Conservation (phyloP, 2,113 vertebrate genomes). For the Percina caprodes region DNA sequence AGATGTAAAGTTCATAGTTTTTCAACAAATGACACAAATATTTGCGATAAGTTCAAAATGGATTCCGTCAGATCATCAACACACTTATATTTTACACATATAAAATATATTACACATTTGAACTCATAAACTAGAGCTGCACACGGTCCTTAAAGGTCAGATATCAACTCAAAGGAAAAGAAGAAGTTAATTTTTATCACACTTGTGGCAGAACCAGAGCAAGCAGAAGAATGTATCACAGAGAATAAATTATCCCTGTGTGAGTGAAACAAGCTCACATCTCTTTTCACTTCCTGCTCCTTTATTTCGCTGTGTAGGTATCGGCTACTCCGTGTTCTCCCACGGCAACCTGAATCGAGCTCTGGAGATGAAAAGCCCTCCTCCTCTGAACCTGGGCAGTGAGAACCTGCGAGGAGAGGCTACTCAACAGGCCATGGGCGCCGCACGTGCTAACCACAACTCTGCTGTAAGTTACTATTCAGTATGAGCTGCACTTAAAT, state of each 20-base stretch:
- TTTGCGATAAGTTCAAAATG: not conserved
- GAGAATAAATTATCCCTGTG: slow-evolving; percentile 39
- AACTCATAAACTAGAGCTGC: not conserved
- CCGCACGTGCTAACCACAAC: slow-evolving; percentile 74
- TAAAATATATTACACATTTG: not conserved
- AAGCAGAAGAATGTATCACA: slow-evolving; percentile 38
- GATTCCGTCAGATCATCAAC: not conserved
- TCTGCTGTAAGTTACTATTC: slow-evolving; percentile 78
- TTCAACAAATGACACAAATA: not conserved
- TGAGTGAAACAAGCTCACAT: slow-evolving; percentile 69
- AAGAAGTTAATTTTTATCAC: slow-evolving; percentile 46
- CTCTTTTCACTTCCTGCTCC: slow-evolving; percentile 81
- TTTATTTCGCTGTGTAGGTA: slow-evolving; percentile 77
- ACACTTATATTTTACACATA: not conserved
- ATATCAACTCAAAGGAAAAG: slow-evolving; percentile 39
- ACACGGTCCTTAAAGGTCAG: not conserved
- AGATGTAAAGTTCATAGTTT: not conserved
- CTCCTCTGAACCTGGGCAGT: slow-evolving; percentile 82
- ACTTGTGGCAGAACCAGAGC: slow-evolving; percentile 19
- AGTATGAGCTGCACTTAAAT: not conserved
- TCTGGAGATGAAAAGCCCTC: slow-evolving; percentile 87
- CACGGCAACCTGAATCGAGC: slow-evolving; percentile 83
- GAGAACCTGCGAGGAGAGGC: slow-evolving; percentile 83
- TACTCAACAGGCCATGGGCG: slow-evolving; percentile 60
- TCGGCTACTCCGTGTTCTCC: slow-evolving; percentile 88